Conservation (phyloP, 2,113 vertebrate species). For the Mellivora capensis region DNA sequence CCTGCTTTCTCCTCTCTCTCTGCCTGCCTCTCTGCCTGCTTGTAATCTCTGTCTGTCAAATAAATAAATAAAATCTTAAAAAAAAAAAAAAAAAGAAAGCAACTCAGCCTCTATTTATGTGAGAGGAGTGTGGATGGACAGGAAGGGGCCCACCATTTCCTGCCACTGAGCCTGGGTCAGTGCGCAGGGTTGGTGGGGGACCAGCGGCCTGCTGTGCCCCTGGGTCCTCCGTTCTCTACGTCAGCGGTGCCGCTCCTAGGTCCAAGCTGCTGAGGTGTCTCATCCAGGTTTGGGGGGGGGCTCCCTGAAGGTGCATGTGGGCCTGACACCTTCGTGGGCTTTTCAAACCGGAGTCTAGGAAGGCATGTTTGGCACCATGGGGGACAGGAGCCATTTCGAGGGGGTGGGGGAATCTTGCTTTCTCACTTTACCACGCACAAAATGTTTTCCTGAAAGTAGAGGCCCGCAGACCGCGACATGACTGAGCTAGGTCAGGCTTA, state of each 20-base stretch:
- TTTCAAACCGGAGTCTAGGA: not conserved
- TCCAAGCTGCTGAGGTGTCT: not conserved
- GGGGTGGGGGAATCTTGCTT: not conserved
- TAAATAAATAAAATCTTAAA: no score
- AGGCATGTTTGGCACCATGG: not conserved
- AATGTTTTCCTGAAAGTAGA: not conserved
- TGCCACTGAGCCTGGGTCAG: not conserved
- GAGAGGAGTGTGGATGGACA: not conserved
- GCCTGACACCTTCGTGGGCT: not conserved
- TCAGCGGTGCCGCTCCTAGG: rapidly evolving
- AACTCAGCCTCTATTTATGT: rapidly evolving
- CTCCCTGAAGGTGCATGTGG: not conserved
- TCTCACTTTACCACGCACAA: not conserved
- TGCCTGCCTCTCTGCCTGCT: no score
- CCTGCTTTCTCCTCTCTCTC: no score
- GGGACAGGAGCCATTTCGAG: no score
- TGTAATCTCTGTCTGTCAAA: no score
- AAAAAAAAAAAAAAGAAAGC: no score
- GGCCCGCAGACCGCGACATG: not conserved
- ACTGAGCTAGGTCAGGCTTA: not conserved
- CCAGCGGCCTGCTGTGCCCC: no score
- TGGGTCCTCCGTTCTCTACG: rapidly evolving
- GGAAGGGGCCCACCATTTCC: not conserved
- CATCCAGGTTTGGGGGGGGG: not conserved
- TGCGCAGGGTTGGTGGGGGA: not conserved